A percentile compares a stretch with the other conserved stretches of the same genome.
These are phyloP conservation scores for Oceanodroma leucorhoa DNA, from an alignment of 2,797 vertebrate genomes.

Conservation along the genomic window DNA sequence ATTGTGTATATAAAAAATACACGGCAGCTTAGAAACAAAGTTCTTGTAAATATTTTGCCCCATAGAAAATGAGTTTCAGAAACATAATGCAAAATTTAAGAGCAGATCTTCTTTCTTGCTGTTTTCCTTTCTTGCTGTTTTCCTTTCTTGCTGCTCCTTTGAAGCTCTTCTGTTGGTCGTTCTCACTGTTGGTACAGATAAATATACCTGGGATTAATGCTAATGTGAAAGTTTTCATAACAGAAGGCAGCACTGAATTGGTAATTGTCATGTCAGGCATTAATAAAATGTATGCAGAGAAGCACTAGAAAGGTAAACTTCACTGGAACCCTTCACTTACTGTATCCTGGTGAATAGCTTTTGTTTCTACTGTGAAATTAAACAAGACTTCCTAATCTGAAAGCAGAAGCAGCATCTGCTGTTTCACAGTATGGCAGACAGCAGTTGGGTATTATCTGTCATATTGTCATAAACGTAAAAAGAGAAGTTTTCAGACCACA, in stretches of 20 bases:
- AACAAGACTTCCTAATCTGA: not conserved
- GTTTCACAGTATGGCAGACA: not conserved
- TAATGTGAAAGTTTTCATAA: not conserved
- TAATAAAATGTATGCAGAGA: not conserved
- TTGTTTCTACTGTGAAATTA: not conserved
- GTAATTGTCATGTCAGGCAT: not conserved
- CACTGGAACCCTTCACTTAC: not conserved
- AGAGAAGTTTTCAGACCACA: not conserved
- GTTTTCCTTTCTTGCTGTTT: not conserved
- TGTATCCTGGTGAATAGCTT: not conserved
- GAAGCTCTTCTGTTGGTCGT: not conserved
- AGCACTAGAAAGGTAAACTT: not conserved
- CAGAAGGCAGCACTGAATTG: not conserved
- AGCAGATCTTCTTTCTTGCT: not conserved
- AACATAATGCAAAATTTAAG: not conserved
- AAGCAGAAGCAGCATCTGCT: not conserved
- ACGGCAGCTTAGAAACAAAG: not conserved
- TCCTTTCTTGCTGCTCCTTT: not conserved
- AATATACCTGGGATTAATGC: not conserved
- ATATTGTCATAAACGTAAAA: not conserved
- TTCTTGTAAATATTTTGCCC: not conserved
- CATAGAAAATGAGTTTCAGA: not conserved
- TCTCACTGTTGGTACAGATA: not conserved
- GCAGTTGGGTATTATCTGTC: not conserved
- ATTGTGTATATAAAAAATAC: not conserved